Conservation (phyloP, 2,888 invertebrate genomes). For the Molorchus minor region DNA sequence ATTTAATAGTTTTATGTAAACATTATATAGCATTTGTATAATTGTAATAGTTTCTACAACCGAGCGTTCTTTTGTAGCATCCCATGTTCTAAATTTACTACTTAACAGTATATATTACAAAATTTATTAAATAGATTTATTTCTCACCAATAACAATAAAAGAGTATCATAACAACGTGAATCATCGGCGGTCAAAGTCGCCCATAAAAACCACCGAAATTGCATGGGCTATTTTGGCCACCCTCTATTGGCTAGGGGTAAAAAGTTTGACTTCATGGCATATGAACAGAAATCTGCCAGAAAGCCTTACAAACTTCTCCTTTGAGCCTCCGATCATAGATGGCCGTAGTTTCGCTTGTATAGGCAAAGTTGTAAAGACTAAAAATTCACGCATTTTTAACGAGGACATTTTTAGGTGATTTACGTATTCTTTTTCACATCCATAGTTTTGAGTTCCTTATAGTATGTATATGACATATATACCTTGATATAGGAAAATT, state of each 20-base stretch:
- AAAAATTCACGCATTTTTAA: no score
- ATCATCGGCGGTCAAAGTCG: conserved; percentile 1
- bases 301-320: not conserved
- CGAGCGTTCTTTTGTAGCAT: not conserved
- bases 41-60: no score
- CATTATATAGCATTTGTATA: no score
- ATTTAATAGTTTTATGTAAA: no score
- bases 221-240: not conserved
- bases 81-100: not conserved
- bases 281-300: not conserved
- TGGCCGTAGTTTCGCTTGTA: conserved; percentile 2
- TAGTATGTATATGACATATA: not conserved
- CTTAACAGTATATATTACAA: not conserved
- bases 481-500: not conserved
- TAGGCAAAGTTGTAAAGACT: conserved; percentile 1
- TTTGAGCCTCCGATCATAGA: conserved; percentile 1
- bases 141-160: conserved; percentile 6
- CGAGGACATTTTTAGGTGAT: no score
- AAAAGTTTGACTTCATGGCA: not conserved
- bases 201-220: conserved; percentile 1
- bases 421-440: not conserved
- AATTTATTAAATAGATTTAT: not conserved
- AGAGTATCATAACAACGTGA: conserved; percentile 5
- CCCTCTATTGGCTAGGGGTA: not conserved
- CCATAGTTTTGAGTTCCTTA: not conserved